Evolutionary conservation across 2,797 vertebrate genomes (phyloP).

Genomic region (Rhinichthys osculus): DNA sequence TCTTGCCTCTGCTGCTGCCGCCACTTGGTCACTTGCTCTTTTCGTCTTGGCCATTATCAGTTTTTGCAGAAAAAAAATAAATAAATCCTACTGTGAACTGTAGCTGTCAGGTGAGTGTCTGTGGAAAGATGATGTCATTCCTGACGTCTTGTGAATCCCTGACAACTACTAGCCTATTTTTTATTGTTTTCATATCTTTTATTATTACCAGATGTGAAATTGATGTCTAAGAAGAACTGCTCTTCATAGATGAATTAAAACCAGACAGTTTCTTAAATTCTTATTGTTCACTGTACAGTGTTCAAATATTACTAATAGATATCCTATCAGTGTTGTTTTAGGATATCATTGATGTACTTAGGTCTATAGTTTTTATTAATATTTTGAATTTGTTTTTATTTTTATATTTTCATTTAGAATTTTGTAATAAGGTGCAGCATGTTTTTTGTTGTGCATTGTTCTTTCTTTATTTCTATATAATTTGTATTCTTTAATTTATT

Average conservation of each 20-base stretch:
- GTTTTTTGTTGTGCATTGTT: neutral
- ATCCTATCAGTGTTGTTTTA: neutral
- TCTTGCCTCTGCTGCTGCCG: neutral
- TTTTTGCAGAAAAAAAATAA: neutral
- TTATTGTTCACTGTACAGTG: neutral
- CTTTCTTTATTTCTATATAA: neutral
- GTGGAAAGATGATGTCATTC: neutral
- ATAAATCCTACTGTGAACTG: neutral
- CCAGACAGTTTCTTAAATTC: neutral
- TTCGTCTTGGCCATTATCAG: neutral
- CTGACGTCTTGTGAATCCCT: neutral
- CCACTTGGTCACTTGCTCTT: neutral
- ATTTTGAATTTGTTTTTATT: neutral
- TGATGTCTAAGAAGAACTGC: no score
- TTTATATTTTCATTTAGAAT: neutral
- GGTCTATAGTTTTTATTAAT: neutral
- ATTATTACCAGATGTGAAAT: neutral
- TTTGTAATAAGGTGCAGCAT: neutral
- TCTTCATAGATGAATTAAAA: neutral
- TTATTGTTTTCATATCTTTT: neutral
- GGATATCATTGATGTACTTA: neutral
- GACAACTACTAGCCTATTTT: neutral
- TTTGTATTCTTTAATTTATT: neutral
- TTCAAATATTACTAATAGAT: neutral
- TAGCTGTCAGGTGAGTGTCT: neutral